Evolutionary conservation across 2,888 invertebrate genomes (phyloP).

Genomic region (Galeopsomyia nigrocyanea): DNA sequence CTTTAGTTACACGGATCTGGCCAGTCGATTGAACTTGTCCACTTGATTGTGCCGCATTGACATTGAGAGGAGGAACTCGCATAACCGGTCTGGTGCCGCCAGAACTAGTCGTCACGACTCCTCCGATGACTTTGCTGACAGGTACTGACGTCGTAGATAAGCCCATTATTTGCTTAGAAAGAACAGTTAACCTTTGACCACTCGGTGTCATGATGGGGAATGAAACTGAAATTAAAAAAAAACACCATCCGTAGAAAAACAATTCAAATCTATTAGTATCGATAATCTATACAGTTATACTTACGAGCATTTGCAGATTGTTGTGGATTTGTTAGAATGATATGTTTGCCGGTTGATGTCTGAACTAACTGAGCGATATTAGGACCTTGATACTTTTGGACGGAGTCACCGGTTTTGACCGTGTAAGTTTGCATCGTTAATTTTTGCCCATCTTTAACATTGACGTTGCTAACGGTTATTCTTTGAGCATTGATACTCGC

Average conservation of each 20-base stretch:
- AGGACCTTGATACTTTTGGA: constrained; percentile 66
- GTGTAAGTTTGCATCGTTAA: constrained; percentile 64
- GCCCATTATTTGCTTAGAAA: constrained; percentile 71
- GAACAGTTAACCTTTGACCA: constrained; percentile 74
- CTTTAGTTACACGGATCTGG: constrained; percentile 58
- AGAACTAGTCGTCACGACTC: constrained; percentile 59
- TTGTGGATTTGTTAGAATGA: constrained; percentile 73
- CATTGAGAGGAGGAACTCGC: constrained; percentile 67
- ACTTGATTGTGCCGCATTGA: constrained; percentile 58
- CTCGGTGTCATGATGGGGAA: constrained; percentile 70
- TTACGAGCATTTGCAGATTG: constrained; percentile 64
- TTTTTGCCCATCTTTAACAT: constrained; percentile 62
- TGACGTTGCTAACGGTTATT: constrained; percentile 64
- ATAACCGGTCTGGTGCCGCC: constrained; percentile 62
- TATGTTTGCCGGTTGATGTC: constrained; percentile 79
- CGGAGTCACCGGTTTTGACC: constrained; percentile 66
- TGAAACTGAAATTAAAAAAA: constrained; percentile 57
- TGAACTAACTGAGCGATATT: constrained; percentile 79
- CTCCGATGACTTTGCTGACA: constrained; percentile 61
- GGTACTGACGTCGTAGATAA: constrained; percentile 63
- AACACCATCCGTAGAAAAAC: too few species aligned
- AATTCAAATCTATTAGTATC: too few species aligned
- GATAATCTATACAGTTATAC: constrained; percentile 5
- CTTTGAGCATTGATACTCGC: constrained; percentile 65
- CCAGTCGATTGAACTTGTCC: constrained; percentile 50